These are phyloP conservation scores for Pipistrellus kuhlii DNA, from an alignment of 2,797 vertebrate genomes.

Conservation along the genomic window DNA sequence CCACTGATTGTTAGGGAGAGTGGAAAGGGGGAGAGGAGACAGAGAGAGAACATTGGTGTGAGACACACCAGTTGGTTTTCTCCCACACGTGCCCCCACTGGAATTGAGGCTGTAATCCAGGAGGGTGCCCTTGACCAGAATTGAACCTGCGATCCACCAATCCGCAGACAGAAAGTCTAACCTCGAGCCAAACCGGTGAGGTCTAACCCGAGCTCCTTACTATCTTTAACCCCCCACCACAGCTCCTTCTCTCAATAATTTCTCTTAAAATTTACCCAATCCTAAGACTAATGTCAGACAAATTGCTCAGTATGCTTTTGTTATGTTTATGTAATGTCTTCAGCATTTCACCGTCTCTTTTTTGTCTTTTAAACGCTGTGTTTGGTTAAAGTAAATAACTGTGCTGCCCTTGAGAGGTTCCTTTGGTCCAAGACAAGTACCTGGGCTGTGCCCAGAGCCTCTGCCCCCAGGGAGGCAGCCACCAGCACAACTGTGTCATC, in stretches of 20 bases:
- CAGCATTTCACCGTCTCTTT: constrained; percentile 60
- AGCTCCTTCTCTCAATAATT: not conserved
- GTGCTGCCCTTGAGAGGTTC: not conserved
- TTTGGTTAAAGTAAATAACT: constrained; percentile 69
- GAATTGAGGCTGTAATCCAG: not conserved
- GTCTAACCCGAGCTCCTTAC: not conserved
- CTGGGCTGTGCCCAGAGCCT: not conserved
- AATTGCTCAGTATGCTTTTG: constrained; percentile 64
- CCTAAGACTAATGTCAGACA: constrained; percentile 20
- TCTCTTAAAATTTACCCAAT: not conserved
- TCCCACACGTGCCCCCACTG: too few species aligned
- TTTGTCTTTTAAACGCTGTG: constrained; percentile 59
- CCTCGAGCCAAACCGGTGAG: not conserved
- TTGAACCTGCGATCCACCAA: too few species aligned
- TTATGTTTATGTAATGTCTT: constrained; percentile 38
- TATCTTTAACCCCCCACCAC: not conserved
- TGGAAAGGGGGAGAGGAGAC: not conserved
- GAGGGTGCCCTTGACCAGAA: not conserved
- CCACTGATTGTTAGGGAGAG: not conserved
- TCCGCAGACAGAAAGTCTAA: not conserved
- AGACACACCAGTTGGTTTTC: not conserved
- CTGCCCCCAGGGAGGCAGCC: not conserved
- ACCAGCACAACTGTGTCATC: not conserved
- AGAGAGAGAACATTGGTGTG: not conserved
- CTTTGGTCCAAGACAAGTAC: constrained; percentile 59